Base-by-base conservation (phyloP, 2,797 vertebrate genomes). In the Tamandua tetradactyla region DNA sequence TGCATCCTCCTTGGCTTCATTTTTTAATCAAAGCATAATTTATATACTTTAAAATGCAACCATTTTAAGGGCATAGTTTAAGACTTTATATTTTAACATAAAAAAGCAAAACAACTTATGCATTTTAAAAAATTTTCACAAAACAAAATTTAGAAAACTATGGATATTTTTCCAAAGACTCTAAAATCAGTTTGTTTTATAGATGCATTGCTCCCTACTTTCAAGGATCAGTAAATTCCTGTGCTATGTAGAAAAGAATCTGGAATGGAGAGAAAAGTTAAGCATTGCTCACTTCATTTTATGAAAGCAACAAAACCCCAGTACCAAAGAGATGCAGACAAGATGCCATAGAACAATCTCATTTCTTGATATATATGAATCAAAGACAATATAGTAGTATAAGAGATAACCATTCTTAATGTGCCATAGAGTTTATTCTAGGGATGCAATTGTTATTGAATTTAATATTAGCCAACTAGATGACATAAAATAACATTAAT, bases 131-230 rank as follows among this genome's bases (percentile, higher is more conserved):
- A 83, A 30, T 17, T 52, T 61, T 4, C 7, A 72, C n/a, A 89
- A 93, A 86, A 72, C 40, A 57, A 27, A 92, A 79, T 57, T 78
- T 35, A 89, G 47, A 69, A 89, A 86, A 13, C 25, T 88, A 62
- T 55, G 22, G n/a, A 30, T 61, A 72, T 64, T 91, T 13, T 57
- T 82, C 49, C 4, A 42, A 86, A 86, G 32, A 40, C 20, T 23
- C 18, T 72, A 76, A 88, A n/a, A 13, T 57, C 80, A 25, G 22
- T 49, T 64, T 49, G 15, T 55, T 72, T 72, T 71, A 47, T 68
- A 66, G 13, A 5, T 78, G 22, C 61, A 52, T 18, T 47, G 25
- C 14, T 80, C 71, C 20, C 11, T 82, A 37, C 55, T 91, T 79
- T 85, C 17, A 88, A 93, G 47, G 20, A 72, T 85, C 25, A 91